These are phyloP conservation scores for Petrosia ficiformis DNA, from an alignment of 37 sponge, comb jelly and placozoan species.

Conservation along the genomic window DNA sequence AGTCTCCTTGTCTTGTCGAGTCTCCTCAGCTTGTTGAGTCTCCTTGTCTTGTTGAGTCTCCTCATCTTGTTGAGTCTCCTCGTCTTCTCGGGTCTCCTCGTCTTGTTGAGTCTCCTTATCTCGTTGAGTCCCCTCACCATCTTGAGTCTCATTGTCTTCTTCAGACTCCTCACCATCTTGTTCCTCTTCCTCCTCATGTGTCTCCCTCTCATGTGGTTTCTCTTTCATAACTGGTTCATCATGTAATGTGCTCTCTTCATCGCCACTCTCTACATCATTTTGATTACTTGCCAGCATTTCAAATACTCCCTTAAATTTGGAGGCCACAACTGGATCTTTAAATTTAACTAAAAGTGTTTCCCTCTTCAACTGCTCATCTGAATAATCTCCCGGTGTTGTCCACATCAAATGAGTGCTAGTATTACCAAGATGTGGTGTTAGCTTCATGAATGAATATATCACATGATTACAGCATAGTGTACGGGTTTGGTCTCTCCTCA, in stretches of 20 bases:
- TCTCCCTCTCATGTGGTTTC: not conserved
- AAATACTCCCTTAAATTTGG: slow-evolving; percentile 73
- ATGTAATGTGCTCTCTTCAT: not conserved
- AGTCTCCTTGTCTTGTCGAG: too few relatives aligned
- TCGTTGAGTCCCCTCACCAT: too few relatives aligned
- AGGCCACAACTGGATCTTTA: slow-evolving; percentile 71
- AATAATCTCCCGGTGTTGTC: slow-evolving; percentile 77
- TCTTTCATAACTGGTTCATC: not conserved
- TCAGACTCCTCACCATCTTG: too few relatives aligned
- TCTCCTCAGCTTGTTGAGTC: too few relatives aligned
- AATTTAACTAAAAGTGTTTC: slow-evolving; percentile 71
- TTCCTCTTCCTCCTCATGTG: not conserved
- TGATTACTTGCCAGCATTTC: too few relatives aligned
- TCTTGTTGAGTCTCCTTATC: too few relatives aligned
- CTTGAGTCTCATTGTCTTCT: too few relatives aligned
- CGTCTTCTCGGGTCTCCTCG: too few relatives aligned
- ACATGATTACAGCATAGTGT: slow-evolving; percentile 91
- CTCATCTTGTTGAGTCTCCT: too few relatives aligned
- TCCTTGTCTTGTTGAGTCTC: too few relatives aligned
- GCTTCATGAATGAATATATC: slow-evolving; percentile 69
- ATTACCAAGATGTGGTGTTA: slow-evolving; percentile 43
- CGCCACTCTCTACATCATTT: not conserved
- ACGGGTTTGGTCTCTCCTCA: slow-evolving; percentile 87
- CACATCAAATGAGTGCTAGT: slow-evolving; percentile 70
- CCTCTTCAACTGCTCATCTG: slow-evolving; percentile 52